Evolutionary conservation across 2,888 invertebrate genomes (phyloP).

Genomic region (Hypselothyrea guttata): DNA sequence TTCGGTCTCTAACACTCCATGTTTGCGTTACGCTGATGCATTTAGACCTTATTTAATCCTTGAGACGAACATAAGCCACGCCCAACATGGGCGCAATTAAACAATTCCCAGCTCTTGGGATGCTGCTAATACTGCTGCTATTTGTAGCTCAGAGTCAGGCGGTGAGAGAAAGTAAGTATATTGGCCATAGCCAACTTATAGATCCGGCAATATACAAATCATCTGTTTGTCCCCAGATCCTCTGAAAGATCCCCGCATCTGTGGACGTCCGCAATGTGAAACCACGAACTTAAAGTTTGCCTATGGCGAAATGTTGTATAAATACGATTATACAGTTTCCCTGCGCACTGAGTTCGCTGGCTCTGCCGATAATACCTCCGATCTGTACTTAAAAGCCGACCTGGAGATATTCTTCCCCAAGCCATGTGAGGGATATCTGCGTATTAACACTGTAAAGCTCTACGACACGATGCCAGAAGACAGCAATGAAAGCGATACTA

Average conservation of each 20-base stretch:
- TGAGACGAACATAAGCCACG: conserved; percentile 21
- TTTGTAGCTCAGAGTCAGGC: conserved; percentile 49
- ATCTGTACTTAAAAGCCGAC: conserved; percentile 85
- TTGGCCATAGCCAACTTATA: too few relatives aligned
- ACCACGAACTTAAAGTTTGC: conserved; percentile 72
- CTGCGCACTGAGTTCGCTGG: conserved; percentile 88
- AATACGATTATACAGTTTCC: conserved; percentile 88
- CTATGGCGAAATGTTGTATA: conserved; percentile 83
- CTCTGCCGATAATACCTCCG: conserved; percentile 88
- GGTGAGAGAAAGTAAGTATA: conserved; percentile 59
- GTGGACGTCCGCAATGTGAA: conserved; percentile 87
- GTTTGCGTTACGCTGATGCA: conserved; percentile 18
- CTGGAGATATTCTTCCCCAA: conserved; percentile 86
- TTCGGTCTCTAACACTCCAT: conserved; percentile 1
- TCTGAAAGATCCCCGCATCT: conserved; percentile 87
- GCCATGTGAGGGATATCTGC: conserved; percentile 88
- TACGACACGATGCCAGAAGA: conserved; percentile 82
- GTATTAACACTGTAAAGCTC: conserved; percentile 85
- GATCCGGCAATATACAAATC: too few relatives aligned
- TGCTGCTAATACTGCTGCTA: conserved; percentile 44
- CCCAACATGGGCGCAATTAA: conserved; percentile 58
- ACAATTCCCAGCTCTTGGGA: conserved; percentile 22
- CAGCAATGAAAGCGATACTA: conserved; percentile 8
- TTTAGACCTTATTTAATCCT: background rate
- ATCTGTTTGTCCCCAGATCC: conserved; percentile 87